A percentile compares a stretch with the other conserved stretches of the same genome.
phyloP scores from a whole-genome alignment of 2,797 vertebrate species.

The Onychomys arenicola region DNA sequence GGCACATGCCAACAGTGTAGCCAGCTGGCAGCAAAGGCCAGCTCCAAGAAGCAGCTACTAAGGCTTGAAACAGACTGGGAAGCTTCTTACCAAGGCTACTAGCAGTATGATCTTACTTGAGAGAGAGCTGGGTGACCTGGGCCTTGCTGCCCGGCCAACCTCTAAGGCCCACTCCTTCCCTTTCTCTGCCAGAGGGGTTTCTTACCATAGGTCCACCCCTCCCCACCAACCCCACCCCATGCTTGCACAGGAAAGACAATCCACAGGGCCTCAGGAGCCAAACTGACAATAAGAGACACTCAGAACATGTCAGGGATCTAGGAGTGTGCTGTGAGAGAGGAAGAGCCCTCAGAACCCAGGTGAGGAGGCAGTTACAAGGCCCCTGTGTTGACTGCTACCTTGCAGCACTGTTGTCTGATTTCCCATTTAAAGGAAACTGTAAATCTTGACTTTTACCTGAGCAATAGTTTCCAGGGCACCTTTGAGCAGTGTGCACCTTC shows the following conservation, averaged over 20 bases:
- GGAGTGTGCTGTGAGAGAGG: not conserved
- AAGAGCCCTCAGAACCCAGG: not conserved
- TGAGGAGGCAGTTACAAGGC: not conserved
- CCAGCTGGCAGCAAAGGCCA: slow-evolving; percentile 54
- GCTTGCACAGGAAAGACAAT: not conserved
- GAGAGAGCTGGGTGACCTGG: not conserved
- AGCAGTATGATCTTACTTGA: not conserved
- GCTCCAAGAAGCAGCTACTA: slow-evolving; percentile 2
- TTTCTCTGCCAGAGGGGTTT: not conserved
- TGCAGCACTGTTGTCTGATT: not conserved
- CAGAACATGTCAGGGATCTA: not conserved
- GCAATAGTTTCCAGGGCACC: not conserved
- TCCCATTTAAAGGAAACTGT: slow-evolving; percentile 18
- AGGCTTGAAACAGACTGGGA: not conserved
- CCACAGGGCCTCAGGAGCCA: not conserved
- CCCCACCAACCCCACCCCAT: not conserved
- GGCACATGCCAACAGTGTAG: slow-evolving; percentile 47
- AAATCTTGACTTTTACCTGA: not conserved
- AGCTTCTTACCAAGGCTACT: slow-evolving; percentile 34
- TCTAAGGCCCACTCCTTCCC: not conserved
- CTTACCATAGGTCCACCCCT: not conserved
- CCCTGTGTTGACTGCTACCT: not conserved
- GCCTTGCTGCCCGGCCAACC: not conserved
- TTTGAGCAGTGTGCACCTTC: not conserved
- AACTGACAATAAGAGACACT: not conserved